Conservation (phyloP, 2,888 invertebrate genomes). For the Sesia apiformis region DNA sequence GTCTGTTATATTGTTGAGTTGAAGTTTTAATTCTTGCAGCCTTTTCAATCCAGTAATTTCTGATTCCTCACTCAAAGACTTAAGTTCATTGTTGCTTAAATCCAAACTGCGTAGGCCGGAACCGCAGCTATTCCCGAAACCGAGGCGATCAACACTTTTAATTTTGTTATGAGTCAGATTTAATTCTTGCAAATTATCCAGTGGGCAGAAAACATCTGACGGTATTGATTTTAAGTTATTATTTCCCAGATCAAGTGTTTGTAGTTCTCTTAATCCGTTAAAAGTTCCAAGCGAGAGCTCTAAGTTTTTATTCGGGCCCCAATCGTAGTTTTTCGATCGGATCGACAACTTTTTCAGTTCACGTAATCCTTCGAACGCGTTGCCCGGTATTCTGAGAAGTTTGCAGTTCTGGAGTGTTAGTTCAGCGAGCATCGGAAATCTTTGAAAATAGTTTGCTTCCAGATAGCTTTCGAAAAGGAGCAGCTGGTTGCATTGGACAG, state of each 20-base stretch:
- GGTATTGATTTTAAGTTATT: conserved; percentile 88
- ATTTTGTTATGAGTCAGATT: conserved; percentile 90
- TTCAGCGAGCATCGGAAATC: conserved; percentile 83
- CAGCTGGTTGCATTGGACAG: conserved; percentile 84
- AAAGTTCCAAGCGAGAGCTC: conserved; percentile 83
- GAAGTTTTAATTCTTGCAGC: conserved; percentile 84
- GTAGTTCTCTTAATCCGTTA: conserved; percentile 84
- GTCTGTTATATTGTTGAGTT: conserved; percentile 87
- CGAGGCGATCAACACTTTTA: conserved; percentile 82
- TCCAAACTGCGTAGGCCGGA: conserved; percentile 85
- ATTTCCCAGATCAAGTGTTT: conserved; percentile 83
- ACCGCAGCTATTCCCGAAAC: conserved; percentile 78
- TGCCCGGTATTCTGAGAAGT: conserved; percentile 82
- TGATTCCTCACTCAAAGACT: conserved; percentile 81
- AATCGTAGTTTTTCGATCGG: conserved; percentile 86
- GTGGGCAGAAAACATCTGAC: conserved; percentile 84
- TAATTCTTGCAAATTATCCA: conserved; percentile 85
- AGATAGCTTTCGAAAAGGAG: conserved; percentile 86
- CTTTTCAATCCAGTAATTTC: conserved; percentile 84
- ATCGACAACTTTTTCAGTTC: conserved; percentile 87
- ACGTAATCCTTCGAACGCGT: conserved; percentile 86
- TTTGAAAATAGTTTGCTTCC: conserved; percentile 81
- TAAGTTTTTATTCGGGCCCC: conserved; percentile 83
- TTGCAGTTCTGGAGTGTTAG: conserved; percentile 86
- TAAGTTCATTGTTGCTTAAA: conserved; percentile 86